These are phyloP conservation scores for Tenthredo notha DNA, from an alignment of 2,888 invertebrate species.

Conservation along the genomic window DNA sequence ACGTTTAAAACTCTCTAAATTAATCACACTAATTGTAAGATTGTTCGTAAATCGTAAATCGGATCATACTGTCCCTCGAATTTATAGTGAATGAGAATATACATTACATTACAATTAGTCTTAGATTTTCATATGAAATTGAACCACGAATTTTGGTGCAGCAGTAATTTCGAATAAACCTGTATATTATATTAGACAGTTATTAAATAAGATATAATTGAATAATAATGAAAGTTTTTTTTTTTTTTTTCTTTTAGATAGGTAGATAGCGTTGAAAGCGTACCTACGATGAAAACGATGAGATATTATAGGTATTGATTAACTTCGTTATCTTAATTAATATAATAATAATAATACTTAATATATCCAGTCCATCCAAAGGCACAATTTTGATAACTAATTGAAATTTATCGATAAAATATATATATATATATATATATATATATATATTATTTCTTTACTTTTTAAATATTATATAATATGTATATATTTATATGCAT, in stretches of 20 bases:
- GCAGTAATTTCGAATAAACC: no score
- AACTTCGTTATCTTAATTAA: slow-evolving; percentile 60
- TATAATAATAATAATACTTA: slow-evolving; percentile 66
- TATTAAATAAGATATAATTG: background rate
- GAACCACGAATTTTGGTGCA: no score
- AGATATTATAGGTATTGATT: slow-evolving; percentile 40
- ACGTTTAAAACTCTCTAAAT: no score
- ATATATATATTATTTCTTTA: background rate
- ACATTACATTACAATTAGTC: no score
- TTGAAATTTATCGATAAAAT: slow-evolving; percentile 58
- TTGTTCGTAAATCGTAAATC: no score
- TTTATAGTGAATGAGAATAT: no score
- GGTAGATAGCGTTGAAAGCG: slow-evolving; percentile 43
- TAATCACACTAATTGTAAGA: no score
- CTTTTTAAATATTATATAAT: slow-evolving; percentile 1
- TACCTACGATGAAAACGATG: slow-evolving; percentile 30
- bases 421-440: background rate
- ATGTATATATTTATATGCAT: background rate
- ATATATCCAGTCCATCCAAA: slow-evolving; percentile 73
- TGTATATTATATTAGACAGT: background rate
- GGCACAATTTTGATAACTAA: slow-evolving; percentile 76
- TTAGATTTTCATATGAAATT: no score
- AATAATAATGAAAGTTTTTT: background rate
- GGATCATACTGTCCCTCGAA: no score
- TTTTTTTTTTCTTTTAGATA: slow-evolving; percentile 10